Conservation (phyloP, 2,888 invertebrate genomes). For the Theodoxus fluviatilis region DNA sequence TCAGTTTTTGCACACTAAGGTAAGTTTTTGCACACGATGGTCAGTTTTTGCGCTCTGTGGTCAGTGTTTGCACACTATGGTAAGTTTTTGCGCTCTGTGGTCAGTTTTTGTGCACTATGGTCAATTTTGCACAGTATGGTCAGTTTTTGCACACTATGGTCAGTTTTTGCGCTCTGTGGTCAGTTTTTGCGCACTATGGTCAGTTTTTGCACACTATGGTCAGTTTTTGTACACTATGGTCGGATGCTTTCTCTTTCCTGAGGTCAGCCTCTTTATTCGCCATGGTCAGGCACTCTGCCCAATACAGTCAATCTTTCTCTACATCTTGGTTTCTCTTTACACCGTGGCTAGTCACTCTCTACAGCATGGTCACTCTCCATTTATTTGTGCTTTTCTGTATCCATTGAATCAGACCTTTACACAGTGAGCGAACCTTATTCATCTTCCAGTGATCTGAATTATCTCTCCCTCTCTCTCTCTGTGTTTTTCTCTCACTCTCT, state of each 20-base stretch:
- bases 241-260: not conserved
- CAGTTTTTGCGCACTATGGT: not conserved
- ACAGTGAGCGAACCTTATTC: not conserved
- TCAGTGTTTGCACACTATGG: not conserved
- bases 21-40: not conserved
- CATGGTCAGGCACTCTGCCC: slow-evolving; percentile 3
- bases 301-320: not conserved
- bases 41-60: not conserved
- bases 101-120: not conserved
- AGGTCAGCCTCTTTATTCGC: not conserved
- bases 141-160: not conserved
- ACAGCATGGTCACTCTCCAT: not conserved
- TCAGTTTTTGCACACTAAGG: not conserved
- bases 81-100: not conserved
- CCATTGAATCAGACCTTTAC: not conserved
- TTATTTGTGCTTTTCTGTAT: not conserved
- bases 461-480: too few species aligned
- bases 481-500: too few species aligned
- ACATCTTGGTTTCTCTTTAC: slow-evolving; percentile 5
- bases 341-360: not conserved
- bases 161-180: not conserved
- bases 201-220: not conserved
- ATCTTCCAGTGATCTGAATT: too few species aligned
- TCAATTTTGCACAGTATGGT: not conserved
- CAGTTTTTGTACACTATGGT: not conserved